phyloP scores from a whole-genome alignment of 2,113 vertebrate genomes.

The Setophaga petechia region DNA sequence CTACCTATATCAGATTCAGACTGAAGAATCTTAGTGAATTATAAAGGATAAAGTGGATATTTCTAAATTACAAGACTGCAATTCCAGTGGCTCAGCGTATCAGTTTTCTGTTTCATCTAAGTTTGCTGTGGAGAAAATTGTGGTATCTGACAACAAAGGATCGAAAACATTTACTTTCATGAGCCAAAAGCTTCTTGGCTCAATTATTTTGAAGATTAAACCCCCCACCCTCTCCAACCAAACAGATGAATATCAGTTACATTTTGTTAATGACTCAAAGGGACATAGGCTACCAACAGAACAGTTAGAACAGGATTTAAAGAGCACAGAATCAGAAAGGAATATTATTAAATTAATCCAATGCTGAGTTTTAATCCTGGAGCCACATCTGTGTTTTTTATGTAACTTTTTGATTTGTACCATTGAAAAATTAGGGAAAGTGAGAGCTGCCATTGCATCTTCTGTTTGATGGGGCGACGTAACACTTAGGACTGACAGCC shows the following conservation, averaged over 20 bases:
- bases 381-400: not conserved
- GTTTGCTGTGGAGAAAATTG: slow-evolving; percentile 72
- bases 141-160: slow-evolving; percentile 70
- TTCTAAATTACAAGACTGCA: slow-evolving; percentile 81
- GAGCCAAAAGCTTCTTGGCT: slow-evolving; percentile 70
- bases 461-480: not conserved
- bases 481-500: not conserved
- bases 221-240: not conserved
- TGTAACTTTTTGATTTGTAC: not conserved
- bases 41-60: slow-evolving; percentile 81
- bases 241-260: slow-evolving; percentile 63
- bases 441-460: not conserved
- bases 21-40: slow-evolving; percentile 78
- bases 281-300: slow-evolving; percentile 27
- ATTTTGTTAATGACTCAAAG: slow-evolving; percentile 69
- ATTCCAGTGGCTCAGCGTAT: slow-evolving; percentile 76
- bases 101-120: slow-evolving; percentile 79
- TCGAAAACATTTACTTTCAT: slow-evolving; percentile 52
- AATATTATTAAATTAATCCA: not conserved
- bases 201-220: slow-evolving; percentile 67
- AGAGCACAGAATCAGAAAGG: slow-evolving; percentile 4
- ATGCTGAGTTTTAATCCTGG: not conserved
- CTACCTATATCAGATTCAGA: slow-evolving; percentile 83
- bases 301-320: slow-evolving; percentile 21
- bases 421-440: not conserved